A percentile compares a stretch with the other conserved stretches of the same genome.
phyloP scores from a whole-genome alignment of 2,797 vertebrate species.

The Bovichtus diacanthus region DNA sequence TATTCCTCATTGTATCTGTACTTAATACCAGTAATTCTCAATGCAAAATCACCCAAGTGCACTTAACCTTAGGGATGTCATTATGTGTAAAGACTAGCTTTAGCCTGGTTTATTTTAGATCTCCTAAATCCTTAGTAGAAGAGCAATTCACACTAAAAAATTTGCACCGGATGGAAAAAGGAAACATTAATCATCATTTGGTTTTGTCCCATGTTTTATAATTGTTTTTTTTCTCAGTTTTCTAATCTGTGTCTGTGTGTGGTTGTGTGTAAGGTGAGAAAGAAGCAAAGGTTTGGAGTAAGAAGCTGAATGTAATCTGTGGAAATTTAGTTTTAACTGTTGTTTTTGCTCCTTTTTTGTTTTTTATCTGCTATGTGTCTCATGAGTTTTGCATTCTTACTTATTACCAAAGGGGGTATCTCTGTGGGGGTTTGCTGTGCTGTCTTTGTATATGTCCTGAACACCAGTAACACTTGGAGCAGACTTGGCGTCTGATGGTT shows the following conservation, averaged over 20 bases:
- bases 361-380: constrained; percentile 25
- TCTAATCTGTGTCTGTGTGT: constrained; percentile 3
- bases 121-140: constrained; percentile 8
- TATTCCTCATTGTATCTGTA: constrained; percentile 33
- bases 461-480: constrained; percentile 14
- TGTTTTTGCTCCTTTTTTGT: constrained; percentile 48
- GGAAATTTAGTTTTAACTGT: constrained; percentile 33
- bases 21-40: constrained; percentile 33
- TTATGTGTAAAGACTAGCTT: constrained; percentile 35
- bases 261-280: constrained; percentile 28
- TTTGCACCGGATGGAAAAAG: constrained; percentile 42
- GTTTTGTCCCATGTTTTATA: constrained; percentile 2
- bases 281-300: constrained; percentile 10
- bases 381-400: constrained; percentile 23
- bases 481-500: neutral
- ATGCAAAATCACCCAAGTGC: constrained; percentile 78
- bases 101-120: constrained; percentile 16
- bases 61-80: constrained; percentile 57
- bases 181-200: constrained; percentile 15
- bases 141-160: constrained; percentile 12
- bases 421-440: constrained; percentile 51
- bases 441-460: constrained; percentile 38
- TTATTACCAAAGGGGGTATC: constrained; percentile 34
- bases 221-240: neutral
- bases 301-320: constrained; percentile 50